Evolutionary conservation across 2,113 vertebrate species (phyloP).

Genomic region (Brevimyrus niger): DNA sequence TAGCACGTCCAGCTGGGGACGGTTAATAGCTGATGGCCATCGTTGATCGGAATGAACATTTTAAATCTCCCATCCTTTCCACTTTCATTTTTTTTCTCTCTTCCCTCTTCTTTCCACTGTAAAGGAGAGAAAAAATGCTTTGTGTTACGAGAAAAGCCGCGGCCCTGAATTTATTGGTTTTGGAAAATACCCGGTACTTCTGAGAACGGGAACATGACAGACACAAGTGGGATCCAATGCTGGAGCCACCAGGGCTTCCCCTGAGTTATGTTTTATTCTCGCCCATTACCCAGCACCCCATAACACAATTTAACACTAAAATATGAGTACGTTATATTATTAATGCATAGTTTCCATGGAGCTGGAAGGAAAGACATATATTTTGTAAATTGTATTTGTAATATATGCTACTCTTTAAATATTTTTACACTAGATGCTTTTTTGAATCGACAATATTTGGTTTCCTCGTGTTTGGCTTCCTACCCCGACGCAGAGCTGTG

Average conservation of each 20-base stretch:
- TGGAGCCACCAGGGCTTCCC: background rate
- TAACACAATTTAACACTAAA: background rate
- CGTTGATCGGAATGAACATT: conserved; percentile 33
- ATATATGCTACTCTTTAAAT: background rate
- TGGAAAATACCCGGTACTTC: background rate
- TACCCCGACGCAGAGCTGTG: background rate
- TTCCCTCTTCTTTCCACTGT: conserved; percentile 18
- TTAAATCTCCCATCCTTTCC: conserved; percentile 30
- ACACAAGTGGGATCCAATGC: background rate
- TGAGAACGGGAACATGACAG: background rate
- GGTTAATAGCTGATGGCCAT: conserved; percentile 48
- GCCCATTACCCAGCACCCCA: background rate
- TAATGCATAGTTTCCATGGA: background rate
- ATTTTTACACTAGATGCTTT: background rate
- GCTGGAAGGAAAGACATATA: background rate
- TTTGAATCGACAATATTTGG: background rate
- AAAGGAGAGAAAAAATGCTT: background rate
- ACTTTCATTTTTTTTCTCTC: conserved; percentile 22
- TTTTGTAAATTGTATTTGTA: background rate
- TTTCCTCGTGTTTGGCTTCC: background rate
- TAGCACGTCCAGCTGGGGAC: conserved; percentile 34
- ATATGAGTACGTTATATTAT: background rate
- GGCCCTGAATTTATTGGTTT: background rate
- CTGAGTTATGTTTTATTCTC: background rate
- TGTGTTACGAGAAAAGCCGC: background rate